phyloP scores from a whole-genome alignment of 2,888 invertebrate genomes.

The Cephus pulcher region DNA sequence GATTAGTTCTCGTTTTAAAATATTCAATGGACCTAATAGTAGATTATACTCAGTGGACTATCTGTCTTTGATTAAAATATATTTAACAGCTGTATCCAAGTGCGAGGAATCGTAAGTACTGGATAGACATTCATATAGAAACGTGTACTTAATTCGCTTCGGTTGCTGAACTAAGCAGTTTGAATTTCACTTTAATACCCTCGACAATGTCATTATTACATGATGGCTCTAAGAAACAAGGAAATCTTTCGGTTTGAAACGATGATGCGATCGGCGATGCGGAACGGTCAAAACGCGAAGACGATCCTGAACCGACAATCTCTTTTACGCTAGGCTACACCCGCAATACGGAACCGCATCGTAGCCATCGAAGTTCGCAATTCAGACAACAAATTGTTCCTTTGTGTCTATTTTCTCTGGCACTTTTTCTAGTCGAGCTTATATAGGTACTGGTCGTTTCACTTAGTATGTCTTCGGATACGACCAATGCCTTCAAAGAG shows the following conservation, averaged over 20 bases:
- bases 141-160: constrained; percentile 3
- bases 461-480: not conserved
- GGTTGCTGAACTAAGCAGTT: constrained; percentile 13
- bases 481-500: not conserved
- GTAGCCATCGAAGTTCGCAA: not conserved
- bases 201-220: constrained; percentile 39
- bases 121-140: not conserved
- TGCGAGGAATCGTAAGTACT: not conserved
- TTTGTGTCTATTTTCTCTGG: not conserved
- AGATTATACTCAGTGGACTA: not conserved
- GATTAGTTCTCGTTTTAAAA: not conserved
- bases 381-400: not conserved
- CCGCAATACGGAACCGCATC: constrained; percentile 29
- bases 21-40: not conserved
- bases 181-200: constrained; percentile 48
- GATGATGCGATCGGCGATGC: constrained; percentile 39
- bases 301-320: constrained; percentile 2
- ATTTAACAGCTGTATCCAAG: not conserved
- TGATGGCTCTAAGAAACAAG: constrained; percentile 34
- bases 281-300: constrained; percentile 46
- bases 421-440: not conserved
- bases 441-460: not conserved
- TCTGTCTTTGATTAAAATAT: not conserved
- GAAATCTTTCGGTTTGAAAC: constrained; percentile 48
- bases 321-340: constrained; percentile 35